Percentiles rank a stretch among this genome's conserved stretches.
Conservation (phyloP, 2,797 vertebrate genomes). For the Centroberyx gerrardi region DNA sequence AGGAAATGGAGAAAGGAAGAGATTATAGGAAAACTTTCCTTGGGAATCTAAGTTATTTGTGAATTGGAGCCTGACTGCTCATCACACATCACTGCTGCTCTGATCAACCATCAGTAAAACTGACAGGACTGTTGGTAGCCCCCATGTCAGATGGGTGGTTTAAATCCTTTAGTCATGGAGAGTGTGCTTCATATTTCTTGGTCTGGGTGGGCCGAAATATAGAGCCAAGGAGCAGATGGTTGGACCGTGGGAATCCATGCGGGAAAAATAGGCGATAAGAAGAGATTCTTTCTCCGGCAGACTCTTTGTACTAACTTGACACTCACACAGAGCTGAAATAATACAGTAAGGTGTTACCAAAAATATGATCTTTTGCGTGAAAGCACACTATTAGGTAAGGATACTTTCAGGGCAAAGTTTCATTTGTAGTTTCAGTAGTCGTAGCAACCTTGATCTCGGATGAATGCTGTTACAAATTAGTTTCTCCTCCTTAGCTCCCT, state of each 20-base stretch:
- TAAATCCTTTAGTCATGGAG: conserved; percentile 43
- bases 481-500: neutral
- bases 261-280: conserved; percentile 48
- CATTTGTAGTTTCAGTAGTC: neutral
- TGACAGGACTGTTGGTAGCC: conserved; percentile 31
- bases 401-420: neutral
- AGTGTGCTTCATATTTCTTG: conserved; percentile 35
- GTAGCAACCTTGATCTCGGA: neutral
- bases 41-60: neutral
- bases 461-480: neutral
- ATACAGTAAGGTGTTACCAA: conserved; percentile 1
- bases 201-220: conserved; percentile 29
- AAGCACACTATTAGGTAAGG: conserved; percentile 5
- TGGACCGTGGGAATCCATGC: conserved; percentile 52
- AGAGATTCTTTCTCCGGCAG: conserved; percentile 30
- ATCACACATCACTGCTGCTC: conserved; percentile 12
- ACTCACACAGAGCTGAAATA: conserved; percentile 14
- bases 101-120: conserved; percentile 27
- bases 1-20: neutral
- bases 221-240: conserved; percentile 66
- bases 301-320: conserved; percentile 8
- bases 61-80: neutral
- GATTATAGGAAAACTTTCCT: neutral
- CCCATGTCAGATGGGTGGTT: conserved; percentile 31
- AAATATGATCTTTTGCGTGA: conserved; percentile 4